A percentile compares a stretch with the other conserved stretches of the same genome.
Conservation (phyloP, 2,888 invertebrate genomes). For the Lottia scabra region DNA sequence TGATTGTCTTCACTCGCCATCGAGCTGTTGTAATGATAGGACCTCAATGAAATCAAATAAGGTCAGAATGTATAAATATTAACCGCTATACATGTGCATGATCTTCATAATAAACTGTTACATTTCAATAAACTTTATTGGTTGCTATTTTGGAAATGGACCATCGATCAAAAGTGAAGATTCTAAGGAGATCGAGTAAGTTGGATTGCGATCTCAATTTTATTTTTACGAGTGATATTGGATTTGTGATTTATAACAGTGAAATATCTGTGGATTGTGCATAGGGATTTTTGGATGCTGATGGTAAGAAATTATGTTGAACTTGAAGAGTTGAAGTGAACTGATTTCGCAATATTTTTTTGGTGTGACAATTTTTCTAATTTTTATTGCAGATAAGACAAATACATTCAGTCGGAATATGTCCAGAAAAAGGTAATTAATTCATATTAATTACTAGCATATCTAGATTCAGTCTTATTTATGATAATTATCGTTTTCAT, state of each 20-base stretch:
- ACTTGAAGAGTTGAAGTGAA: no score
- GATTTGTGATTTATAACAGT: no score
- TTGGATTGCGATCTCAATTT: background rate
- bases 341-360: no score
- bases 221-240: no score
- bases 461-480: background rate
- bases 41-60: background rate
- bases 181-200: conserved; percentile 1
- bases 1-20: background rate
- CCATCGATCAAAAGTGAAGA: background rate
- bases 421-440: conserved; percentile 54
- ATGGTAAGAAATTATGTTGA: no score
- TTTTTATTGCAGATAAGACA: conserved; percentile 3
- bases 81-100: background rate
- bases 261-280: no score
- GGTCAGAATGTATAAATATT: conserved; percentile 4
- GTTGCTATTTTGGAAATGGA: background rate
- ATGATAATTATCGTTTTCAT: background rate
- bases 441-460: background rate
- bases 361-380: no score
- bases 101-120: no score
- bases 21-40: background rate
- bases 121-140: no score
- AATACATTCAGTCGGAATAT: conserved; percentile 33
- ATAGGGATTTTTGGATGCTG: no score